Evolutionary conservation across 2,888 invertebrate genomes (phyloP), one percentile per base, ranked within the genome.

Genomic region (Coremacera marginata): DNA sequence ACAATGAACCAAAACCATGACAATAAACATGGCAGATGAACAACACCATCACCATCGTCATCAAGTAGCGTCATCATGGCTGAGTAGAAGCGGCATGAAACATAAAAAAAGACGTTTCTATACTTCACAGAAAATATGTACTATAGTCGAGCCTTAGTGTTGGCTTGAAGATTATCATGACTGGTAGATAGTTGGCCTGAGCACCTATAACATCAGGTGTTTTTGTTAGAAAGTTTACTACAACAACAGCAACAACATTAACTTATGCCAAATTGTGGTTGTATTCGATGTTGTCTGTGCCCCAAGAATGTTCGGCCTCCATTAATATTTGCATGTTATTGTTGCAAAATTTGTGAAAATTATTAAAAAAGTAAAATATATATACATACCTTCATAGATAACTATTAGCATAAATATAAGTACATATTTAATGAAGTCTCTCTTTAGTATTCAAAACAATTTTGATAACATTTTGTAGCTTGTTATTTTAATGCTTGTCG

Each of bases 21-120:
- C 68, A 51, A 27, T 51, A 51, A 68, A 68, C 27, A 68, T 67
- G 68, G 68, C 68, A 68, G 68, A 22, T 51, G 51, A 25, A 34
- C 51, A 51, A 25, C 19, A 19, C 22, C 8, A 37, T 31, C 65
- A 65, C 16, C 65, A 65, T 19, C 37, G 44, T 19, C 27, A 14
- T 11, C 44, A 2, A 11, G 44, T 1, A n/a, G n/a, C n/a, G n/a
- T n/a, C n/a, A n/a, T 11, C 44, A 44, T 14, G 14, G 44, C 44
- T 44, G 2, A 44, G 44, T 14, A 1, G 25, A 4, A 27, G 25
- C 60, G 27, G 27, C 60, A 14, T 27, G n/a, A 11, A 60, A 27
- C 60, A 60, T 27, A 25, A 60, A 60, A 25, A 60, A 25, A 60
- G n/a, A n/a, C n/a, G n/a, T n/a, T 5, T 27, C 60, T 60, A 11